Percentiles rank a stretch among this genome's conserved stretches.
Evolutionary conservation across 2,797 vertebrate species (phyloP).

Genomic region (Pseudomugil tenellus): DNA sequence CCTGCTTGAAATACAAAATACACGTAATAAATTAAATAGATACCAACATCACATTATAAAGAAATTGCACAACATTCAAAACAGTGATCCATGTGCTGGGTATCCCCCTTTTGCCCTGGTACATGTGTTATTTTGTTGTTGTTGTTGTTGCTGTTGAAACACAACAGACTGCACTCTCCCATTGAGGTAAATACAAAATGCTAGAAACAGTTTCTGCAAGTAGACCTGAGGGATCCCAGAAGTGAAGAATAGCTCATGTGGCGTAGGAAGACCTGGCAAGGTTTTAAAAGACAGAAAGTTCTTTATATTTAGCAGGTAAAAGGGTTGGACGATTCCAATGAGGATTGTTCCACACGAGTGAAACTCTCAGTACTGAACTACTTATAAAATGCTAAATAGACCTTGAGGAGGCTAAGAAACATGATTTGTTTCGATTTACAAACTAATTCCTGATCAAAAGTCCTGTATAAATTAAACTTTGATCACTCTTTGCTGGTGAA

Average conservation of each 20-base stretch:
- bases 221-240: conserved; percentile 77
- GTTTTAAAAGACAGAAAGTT: conserved; percentile 37
- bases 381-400: conserved; percentile 52
- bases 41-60: conserved; percentile 72
- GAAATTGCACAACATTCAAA: conserved; percentile 61
- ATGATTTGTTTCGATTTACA: conserved; percentile 33
- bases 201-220: conserved; percentile 69
- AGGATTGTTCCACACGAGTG: conserved; percentile 19
- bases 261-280: conserved; percentile 72
- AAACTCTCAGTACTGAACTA: conserved; percentile 39
- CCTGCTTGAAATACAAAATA: conserved; percentile 74
- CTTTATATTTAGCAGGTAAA: conserved; percentile 52
- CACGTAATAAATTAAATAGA: conserved; percentile 68
- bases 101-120: conserved; percentile 49
- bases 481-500: conserved; percentile 65
- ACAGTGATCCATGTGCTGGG: conserved; percentile 64
- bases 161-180: conserved; percentile 64
- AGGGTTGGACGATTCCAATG: conserved; percentile 44
- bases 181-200: conserved; percentile 75
- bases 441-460: conserved; percentile 56
- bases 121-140: conserved; percentile 45
- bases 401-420: conserved; percentile 30
- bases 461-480: conserved; percentile 44
- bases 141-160: conserved; percentile 33
- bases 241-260: conserved; percentile 55